Base-by-base conservation (phyloP, 2,113 vertebrate species). In the Psephotus haematonotus region DNA sequence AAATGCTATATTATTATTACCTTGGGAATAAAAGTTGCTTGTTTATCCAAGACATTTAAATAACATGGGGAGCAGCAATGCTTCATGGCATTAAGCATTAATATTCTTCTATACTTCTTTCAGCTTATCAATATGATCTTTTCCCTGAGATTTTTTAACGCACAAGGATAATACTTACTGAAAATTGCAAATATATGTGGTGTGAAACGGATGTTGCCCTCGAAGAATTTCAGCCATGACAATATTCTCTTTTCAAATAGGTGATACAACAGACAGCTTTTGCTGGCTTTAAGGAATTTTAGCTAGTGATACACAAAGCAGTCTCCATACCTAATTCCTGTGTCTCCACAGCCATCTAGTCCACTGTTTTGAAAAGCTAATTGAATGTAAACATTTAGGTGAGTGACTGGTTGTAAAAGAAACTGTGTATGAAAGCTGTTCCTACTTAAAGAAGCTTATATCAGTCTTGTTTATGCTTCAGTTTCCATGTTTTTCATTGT, bases 371-470 rank as follows among this genome's bases (percentile, higher is more conserved):
- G 82, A 90, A 55, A 84, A 82, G 33, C 37, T 80, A 72, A 65
- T 95, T 70, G 60, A 93, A 88, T 49, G 17, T 93, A 95, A 94
- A 92, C 92, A 74, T 90, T 76, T 82, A 86, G 78, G 67, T 93
- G 90, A 28, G 74, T 80, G 67, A 90, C 28, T 2, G 11, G 50
- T 60, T 93, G 57, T 77, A 70, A 86, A 86, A 77, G 13, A 28
- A 92, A 35, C 50, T 77, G 41, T 80, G 9, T 74, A 53, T 3
- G 47, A 86, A 85, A 92, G 67, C 25, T 90, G 23, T 70, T 93
- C 55, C 43, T 88, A 7, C 67, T 83, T 86, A 53, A 70, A 90
- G 67, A 59, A 67, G 17, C 18, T 69, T 63, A 0, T 3, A 62
- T 75, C 52, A 23, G 37, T 74, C 39, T 53, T 89, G 50, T 70